Percentiles rank a stretch among this genome's conserved stretches.
phyloP scores from a whole-genome alignment of 2,797 vertebrate species.

The Lepus oiostolus region DNA sequence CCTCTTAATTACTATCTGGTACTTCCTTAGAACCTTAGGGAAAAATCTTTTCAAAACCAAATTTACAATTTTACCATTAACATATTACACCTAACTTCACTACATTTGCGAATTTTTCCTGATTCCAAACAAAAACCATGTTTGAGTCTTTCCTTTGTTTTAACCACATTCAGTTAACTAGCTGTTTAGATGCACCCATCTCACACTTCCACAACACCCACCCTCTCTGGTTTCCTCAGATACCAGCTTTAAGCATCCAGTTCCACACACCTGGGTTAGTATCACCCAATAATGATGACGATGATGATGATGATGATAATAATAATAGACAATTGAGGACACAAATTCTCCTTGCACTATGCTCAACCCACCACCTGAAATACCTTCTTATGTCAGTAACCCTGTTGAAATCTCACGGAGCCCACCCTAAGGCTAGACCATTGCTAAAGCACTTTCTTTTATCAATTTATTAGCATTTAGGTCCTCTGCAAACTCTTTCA shows the following conservation, averaged over 20 bases:
- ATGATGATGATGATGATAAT: too few relatives aligned
- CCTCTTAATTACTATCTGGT: not conserved
- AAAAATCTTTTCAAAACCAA: slow-evolving; percentile 3
- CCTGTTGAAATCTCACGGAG: not conserved
- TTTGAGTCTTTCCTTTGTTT: not conserved
- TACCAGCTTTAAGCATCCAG: not conserved
- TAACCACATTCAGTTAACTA: not conserved
- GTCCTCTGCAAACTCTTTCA: not conserved
- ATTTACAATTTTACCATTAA: not conserved
- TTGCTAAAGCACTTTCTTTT: not conserved
- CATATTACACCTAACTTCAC: not conserved
- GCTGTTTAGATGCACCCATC: not conserved
- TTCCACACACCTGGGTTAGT: not conserved
- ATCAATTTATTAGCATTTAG: slow-evolving; percentile 8
- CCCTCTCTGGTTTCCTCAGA: not conserved
- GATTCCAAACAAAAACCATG: slow-evolving; percentile 1
- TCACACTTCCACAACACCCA: not conserved
- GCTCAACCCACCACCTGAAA: not conserved
- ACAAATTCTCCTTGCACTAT: not conserved
- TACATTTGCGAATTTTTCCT: not conserved
- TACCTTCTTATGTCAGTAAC: not conserved
- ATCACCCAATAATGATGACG: not conserved
- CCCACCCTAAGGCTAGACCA: not conserved
- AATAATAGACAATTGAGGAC: too few relatives aligned
- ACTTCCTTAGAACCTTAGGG: not conserved